A percentile compares a stretch with the other conserved stretches of the same genome.
Conservation (phyloP, 2,797 vertebrate species). For the Moxostoma hubbsi region DNA sequence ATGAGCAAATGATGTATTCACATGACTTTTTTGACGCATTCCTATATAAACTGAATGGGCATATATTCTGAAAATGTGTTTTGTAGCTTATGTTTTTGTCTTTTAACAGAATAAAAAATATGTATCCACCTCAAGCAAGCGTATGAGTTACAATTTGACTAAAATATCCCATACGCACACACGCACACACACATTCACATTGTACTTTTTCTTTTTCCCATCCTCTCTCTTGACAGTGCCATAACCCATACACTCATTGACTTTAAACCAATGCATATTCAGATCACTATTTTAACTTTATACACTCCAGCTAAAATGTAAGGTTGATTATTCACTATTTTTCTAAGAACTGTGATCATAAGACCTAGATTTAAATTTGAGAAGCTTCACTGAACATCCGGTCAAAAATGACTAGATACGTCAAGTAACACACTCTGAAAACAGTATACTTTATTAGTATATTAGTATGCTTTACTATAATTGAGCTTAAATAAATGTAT, state of each 20-base stretch:
- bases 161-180: neutral
- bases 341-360: neutral
- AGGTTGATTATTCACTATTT: conserved; percentile 38
- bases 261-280: conserved; percentile 7
- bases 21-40: too few relatives aligned
- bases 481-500: too few relatives aligned
- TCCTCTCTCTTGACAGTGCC: neutral
- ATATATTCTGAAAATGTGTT: too few relatives aligned
- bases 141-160: too few relatives aligned
- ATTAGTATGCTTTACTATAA: too few relatives aligned
- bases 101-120: too few relatives aligned
- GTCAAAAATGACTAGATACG: neutral
- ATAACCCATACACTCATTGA: conserved; percentile 15
- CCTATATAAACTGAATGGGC: too few relatives aligned
- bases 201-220: neutral
- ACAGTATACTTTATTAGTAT: too few relatives aligned
- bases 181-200: neutral
- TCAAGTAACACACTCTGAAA: too few relatives aligned
- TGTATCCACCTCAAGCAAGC: too few relatives aligned
- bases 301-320: neutral
- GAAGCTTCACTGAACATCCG: neutral
- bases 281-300: conserved; percentile 11
- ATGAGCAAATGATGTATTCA: too few relatives aligned
- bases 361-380: conserved; percentile 9
- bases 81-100: too few relatives aligned